Evolutionary conservation across 2,888 invertebrate species (phyloP), one percentile per base, ranked within the genome.

Genomic region (Strigamia maritima): DNA sequence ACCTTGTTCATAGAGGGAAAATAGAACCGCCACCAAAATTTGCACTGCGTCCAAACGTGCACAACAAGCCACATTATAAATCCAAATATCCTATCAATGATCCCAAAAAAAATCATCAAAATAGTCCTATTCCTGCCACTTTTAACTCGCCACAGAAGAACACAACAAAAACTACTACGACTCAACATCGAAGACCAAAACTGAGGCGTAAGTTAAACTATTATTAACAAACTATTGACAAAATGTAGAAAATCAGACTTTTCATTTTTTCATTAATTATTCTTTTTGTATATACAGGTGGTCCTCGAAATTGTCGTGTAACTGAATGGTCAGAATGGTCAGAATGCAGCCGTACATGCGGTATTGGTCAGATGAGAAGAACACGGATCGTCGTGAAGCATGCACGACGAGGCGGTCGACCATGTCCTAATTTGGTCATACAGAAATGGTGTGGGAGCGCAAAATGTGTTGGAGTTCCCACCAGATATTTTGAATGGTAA

Each of bases 401-500:
- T 83, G 91, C 93, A 79, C 89, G 93, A 81, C 89, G 93, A 16
- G 94, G 94, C 16, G 96, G 96, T 12, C 88, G 90, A 35, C 89
- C 91, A 7, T 97, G 97, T 88, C 94, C 94, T 7, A 92, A 94
- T 14, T 89, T 95, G 79, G 90, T 92, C 82, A 93, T 94, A 85
- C 93, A 93, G 22, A 91, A 93, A 84, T 95, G 95, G 94, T 95
- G 95, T 85, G 94, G 94, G 80, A 92, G 92, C 82, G 90, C 90
- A 81, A 88, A 89, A 82, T 80, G 80, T 75, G 19, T 10, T 12
- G 54, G 26, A 24, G 49, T 22, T 24, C n/a, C 26, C 14, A 76
- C 88, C 84, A 88, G 87, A 83, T 90, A 90, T 86, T 91, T 91
- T 87, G 89, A 90, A 85, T 91, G 90, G 90, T 83, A 83, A 16